Evolutionary conservation across 2,888 invertebrate species (phyloP), one percentile per base, ranked within the genome.

Genomic region (Dryocosmus kuriphilus): DNA sequence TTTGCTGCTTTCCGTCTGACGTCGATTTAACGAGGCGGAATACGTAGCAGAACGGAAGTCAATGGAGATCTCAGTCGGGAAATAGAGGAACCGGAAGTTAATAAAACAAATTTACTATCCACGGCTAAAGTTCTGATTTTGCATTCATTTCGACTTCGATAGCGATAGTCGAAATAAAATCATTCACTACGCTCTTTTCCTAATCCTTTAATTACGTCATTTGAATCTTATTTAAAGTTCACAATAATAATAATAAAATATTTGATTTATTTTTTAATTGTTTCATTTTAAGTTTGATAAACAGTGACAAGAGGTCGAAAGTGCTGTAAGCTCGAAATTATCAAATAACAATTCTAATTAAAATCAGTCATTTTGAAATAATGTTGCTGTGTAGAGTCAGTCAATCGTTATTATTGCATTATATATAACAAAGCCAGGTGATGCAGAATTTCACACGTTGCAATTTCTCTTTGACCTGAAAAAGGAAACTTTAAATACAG

Each of bases 21-120:
- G 79, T 86, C 81, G 80, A 83, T 83, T 85, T 83, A 83, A 84
- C 80, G 75, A 74, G 82, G 79, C 79, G 78, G 82, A 81, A 80
- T 81, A 79, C 80, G 80, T 82, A 82, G 77, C 78, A 55, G 77
- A 80, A 77, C 80, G 85, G 82, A 85, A 84, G 85, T 76, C 79
- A 80, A 84, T 82, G 80, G 80, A 82, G 81, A 80, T 78, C 76
- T 35, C 76, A 77, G 77, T 80, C 60, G 82, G 73, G 78, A 62
- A 60, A 73, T 63, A 74, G 61, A 76, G 73, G 79, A 83, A 75
- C 82, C 82, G 86, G 86, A 87, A 87, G 87, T 89, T 88, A 88
- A 86, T 89, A 88, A 89, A 88, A 82, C 83, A 86, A 88, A 89
- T 88, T 88, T 87, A 86, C 82, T 85, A 83, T 85, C 79, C 80